These are phyloP conservation scores for Hetaerina titia DNA, from an alignment of 2,888 invertebrate genomes.

Conservation along the genomic window DNA sequence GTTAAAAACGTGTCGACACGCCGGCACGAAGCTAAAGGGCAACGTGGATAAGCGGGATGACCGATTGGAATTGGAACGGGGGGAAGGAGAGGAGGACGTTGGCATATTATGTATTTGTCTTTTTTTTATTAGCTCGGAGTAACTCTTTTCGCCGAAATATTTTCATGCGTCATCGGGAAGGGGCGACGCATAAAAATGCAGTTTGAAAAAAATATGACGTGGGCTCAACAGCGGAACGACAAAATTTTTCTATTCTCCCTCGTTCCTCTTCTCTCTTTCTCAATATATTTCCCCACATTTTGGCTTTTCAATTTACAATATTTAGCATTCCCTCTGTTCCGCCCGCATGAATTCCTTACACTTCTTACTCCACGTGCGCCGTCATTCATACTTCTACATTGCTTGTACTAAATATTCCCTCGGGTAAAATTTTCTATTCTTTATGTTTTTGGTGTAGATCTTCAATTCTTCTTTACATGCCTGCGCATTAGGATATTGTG, in stretches of 20 bases:
- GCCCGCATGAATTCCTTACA: background rate
- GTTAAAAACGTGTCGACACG: conserved; percentile 56
- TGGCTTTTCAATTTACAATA: background rate
- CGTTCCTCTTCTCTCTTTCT: background rate
- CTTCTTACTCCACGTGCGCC: background rate
- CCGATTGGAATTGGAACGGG: background rate
- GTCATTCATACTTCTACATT: background rate
- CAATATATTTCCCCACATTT: background rate
- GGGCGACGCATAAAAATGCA: too few species aligned
- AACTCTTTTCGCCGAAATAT: background rate
- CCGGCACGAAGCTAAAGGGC: conserved; percentile 48
- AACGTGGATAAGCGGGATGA: background rate
- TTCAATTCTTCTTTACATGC: too few species aligned
- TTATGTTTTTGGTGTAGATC: too few species aligned
- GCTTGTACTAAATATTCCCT: background rate
- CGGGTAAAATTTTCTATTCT: too few species aligned
- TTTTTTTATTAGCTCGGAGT: background rate
- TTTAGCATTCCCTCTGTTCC: background rate
- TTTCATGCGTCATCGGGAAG: background rate
- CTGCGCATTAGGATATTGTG: too few species aligned
- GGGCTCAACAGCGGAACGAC: background rate
- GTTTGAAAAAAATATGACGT: background rate
- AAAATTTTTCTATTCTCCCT: background rate
- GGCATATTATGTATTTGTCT: background rate
- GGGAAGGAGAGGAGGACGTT: background rate